Evolutionary conservation across 2,888 invertebrate genomes (phyloP).

Genomic region (Chrysolina haemoptera): DNA sequence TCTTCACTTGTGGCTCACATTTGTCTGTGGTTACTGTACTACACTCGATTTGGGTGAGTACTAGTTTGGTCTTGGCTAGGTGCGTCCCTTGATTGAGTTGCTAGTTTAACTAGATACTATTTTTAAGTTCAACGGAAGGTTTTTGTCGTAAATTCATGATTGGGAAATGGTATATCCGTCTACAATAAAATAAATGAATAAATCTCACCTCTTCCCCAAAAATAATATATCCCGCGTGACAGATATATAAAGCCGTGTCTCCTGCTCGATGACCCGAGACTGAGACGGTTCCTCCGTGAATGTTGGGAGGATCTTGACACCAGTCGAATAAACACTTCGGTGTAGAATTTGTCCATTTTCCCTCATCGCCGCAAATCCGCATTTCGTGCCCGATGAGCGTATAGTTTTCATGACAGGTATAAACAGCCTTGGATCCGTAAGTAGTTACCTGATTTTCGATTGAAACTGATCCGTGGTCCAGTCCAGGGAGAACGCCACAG

Average conservation of each 20-base stretch:
- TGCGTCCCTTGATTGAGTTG: too few relatives aligned
- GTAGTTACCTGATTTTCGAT: constrained; percentile 83
- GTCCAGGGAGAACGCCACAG: constrained; percentile 79
- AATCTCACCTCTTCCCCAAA: constrained; percentile 83
- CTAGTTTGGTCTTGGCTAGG: too few relatives aligned
- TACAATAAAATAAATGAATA: too few relatives aligned
- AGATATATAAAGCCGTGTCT: constrained; percentile 85
- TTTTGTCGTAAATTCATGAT: too few relatives aligned
- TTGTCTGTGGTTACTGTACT: too few relatives aligned
- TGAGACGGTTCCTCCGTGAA: constrained; percentile 82
- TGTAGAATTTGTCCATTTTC: constrained; percentile 83
- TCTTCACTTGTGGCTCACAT: too few relatives aligned
- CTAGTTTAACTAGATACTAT: too few relatives aligned
- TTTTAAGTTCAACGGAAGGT: too few relatives aligned
- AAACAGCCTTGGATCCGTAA: constrained; percentile 82
- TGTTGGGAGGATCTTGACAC: constrained; percentile 88
- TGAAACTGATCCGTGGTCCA: constrained; percentile 82
- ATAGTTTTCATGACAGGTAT: constrained; percentile 87
- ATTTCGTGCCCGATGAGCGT: constrained; percentile 84
- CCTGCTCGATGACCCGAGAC: constrained; percentile 84
- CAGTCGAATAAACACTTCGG: constrained; percentile 89
- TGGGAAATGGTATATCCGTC: not conserved
- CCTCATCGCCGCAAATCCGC: constrained; percentile 81
- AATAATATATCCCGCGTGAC: constrained; percentile 87
- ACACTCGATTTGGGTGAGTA: too few relatives aligned